Conservation (phyloP, 2,113 vertebrate species). For the Hippocampus barbouri region DNA sequence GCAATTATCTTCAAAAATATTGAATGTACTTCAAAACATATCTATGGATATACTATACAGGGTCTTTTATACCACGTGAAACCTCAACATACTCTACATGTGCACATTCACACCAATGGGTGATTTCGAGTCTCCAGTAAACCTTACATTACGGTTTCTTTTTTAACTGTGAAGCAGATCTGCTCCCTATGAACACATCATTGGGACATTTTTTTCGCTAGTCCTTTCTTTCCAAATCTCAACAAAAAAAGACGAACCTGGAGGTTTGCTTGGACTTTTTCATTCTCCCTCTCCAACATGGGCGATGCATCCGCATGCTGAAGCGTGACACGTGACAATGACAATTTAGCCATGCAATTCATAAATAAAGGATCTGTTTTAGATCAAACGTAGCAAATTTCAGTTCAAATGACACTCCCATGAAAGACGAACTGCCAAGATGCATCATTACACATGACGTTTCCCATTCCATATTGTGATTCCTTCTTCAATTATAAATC, state of each 20-base stretch:
- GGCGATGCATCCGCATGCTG: conserved; percentile 6
- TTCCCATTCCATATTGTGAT: conserved; percentile 51
- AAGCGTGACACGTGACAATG: conserved; percentile 25
- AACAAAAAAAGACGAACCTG: conserved; percentile 17
- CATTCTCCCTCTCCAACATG: neutral
- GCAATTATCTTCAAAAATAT: no score
- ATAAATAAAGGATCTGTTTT: conserved; percentile 64
- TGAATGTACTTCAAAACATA: no score
- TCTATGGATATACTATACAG: no score
- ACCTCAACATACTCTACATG: no score
- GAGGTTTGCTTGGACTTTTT: conserved; percentile 6
- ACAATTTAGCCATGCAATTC: conserved; percentile 43
- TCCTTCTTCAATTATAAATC: conserved; percentile 60
- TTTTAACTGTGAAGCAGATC: no score
- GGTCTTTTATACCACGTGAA: no score
- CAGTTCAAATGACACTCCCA: conserved; percentile 42
- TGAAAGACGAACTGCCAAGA: conserved; percentile 42
- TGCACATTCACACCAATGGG: no score
- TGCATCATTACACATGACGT: conserved; percentile 30
- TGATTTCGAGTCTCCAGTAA: no score
- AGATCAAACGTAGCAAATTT: conserved; percentile 53
- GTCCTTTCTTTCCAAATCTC: no score
- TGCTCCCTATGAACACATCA: no score
- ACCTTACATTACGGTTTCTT: no score
- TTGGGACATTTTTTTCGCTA: no score